Conservation (phyloP, 2,797 vertebrate genomes). For the Enteromius afrohamiltoni region DNA sequence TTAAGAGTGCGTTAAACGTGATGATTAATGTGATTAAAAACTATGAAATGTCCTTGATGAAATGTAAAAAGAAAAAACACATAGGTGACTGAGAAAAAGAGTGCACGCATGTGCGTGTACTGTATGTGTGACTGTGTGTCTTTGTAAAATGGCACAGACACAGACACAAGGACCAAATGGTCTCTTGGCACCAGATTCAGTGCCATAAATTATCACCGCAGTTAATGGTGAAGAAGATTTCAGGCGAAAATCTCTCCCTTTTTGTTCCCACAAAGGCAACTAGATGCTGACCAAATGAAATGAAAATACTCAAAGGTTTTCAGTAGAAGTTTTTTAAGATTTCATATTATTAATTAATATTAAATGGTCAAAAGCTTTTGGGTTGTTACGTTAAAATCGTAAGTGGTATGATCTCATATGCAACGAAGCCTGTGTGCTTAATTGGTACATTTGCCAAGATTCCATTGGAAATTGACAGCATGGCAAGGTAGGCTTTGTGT, state of each 20-base stretch:
- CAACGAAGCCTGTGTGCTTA: not conserved
- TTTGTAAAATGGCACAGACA: slow-evolving; percentile 51
- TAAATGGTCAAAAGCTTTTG: not conserved
- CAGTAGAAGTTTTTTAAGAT: not conserved
- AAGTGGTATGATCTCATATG: not conserved
- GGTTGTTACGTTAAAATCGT: not conserved
- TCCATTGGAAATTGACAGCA: not conserved
- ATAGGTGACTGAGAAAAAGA: slow-evolving; percentile 2
- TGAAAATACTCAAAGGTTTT: not conserved
- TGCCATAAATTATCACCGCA: slow-evolving; percentile 56
- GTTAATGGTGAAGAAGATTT: slow-evolving; percentile 53
- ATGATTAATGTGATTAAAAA: not conserved
- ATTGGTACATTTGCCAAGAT: not conserved
- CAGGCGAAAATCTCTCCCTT: slow-evolving; percentile 14
- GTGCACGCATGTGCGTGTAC: slow-evolving; percentile 30
- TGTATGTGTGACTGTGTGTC: slow-evolving; percentile 50
- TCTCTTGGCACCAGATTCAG: slow-evolving; percentile 62
- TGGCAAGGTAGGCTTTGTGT: not conserved
- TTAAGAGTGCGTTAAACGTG: not conserved
- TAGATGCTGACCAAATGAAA: slow-evolving; percentile 5
- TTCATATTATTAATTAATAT: not conserved
- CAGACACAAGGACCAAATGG: slow-evolving; percentile 65
- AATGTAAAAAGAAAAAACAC: not conserved
- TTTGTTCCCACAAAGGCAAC: slow-evolving; percentile 21
- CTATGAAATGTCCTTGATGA: not conserved